Evolutionary conservation across 2,797 vertebrate genomes (phyloP), one percentile per base, ranked within the genome.

Genomic region (Streptopelia turtur): DNA sequence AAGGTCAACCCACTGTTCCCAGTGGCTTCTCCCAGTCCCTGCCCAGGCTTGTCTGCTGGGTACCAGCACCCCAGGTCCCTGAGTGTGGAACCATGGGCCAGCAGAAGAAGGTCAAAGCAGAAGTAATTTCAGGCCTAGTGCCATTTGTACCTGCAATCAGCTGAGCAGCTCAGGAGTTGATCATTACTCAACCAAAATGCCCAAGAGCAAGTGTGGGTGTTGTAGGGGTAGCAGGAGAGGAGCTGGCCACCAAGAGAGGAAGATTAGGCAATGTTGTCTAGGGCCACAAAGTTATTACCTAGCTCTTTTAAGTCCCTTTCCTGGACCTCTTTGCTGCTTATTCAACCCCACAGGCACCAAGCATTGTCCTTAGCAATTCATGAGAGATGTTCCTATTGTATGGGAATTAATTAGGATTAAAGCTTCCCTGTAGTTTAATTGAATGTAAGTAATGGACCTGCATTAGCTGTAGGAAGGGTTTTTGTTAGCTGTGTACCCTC

Each of bases 401-500:
- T 31, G 89, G 69, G 91, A 90, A 82, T 69, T 84, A 89, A 59
- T 66, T 64, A 88, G 70, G 76, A 92, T 92, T 95, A 93, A 75
- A 85, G 17, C 81, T 94, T 92, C 72, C 59, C 55, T 52, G 47
- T 68, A 56, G 82, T 88, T 82, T 83, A 77, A 86, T 72, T 89
- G 57, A 71, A 64, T 89, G 97, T 95, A 89, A 89, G 78, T 93
- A 91, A 96, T 75, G 47, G 91, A 60, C 78, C 53, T 47, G 8
- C 70, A 82, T 6, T 90, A 84, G 43, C 80, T 87, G 49, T 56
- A 59, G n/a, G 88, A 83, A 72, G n/a, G 45, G 13, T 4, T 90
- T 83, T 74, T 84, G 9, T 80, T 55, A 75, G 47, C 41, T 86
- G 43, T n/a, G 22, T 56, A 37, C 66, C 70, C 28, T 86, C 65